Conservation (phyloP, 2,113 vertebrate genomes). For the Oreochromis aureus region DNA sequence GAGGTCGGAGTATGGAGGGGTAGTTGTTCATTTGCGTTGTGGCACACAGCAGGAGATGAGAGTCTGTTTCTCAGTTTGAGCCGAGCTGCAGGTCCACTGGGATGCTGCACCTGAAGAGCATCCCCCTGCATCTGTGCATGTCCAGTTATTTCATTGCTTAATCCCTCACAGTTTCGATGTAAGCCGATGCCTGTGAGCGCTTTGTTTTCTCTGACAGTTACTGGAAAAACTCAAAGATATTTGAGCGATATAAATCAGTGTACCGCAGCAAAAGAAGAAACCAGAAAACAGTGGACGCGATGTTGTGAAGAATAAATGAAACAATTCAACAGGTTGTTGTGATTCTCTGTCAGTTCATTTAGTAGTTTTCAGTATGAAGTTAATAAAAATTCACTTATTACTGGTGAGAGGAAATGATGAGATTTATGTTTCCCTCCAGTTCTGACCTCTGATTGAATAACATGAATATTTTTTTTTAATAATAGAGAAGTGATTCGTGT, state of each 20-base stretch:
- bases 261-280: neutral
- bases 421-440: neutral
- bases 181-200: neutral
- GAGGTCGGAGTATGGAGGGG: constrained; percentile 1
- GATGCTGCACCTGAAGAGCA: constrained; percentile 4
- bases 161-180: neutral
- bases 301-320: neutral
- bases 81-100: neutral
- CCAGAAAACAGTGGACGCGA: neutral
- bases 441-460: neutral
- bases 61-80: constrained; percentile 5
- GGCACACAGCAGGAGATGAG: constrained; percentile 4
- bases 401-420: neutral
- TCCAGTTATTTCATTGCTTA: neutral
- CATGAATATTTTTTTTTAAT: neutral
- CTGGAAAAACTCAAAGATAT: neutral
- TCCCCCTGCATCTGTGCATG: neutral
- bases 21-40: constrained; percentile 50
- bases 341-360: rapidly evolving
- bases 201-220: neutral
- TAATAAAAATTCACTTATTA: neutral
- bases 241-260: neutral
- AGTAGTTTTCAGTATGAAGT: neutral
- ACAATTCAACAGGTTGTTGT: neutral
- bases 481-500: rapidly evolving